phyloP scores from a whole-genome alignment of 1,140 invertebrate species.

The Drosophila pachea region DNA sequence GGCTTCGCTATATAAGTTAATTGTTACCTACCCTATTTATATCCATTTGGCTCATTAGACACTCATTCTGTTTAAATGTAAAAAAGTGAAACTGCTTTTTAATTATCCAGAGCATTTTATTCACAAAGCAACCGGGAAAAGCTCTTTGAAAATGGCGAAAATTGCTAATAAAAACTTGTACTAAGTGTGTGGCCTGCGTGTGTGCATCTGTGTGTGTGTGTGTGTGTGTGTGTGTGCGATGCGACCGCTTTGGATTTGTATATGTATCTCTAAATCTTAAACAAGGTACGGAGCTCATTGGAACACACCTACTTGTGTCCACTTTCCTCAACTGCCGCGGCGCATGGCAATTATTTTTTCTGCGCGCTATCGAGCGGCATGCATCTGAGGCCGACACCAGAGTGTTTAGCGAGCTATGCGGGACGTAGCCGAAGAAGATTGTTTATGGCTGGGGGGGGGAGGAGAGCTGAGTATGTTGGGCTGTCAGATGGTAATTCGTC shows the following conservation, averaged over 20 bases:
- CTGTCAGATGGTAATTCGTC: slow-evolving; percentile 5
- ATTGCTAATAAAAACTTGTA: slow-evolving; percentile 62
- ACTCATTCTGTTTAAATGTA: slow-evolving; percentile 45
- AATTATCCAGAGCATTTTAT: slow-evolving; percentile 66
- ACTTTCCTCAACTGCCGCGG: slow-evolving; percentile 52
- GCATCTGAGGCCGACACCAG: slow-evolving; percentile 40
- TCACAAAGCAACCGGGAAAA: slow-evolving; percentile 22
- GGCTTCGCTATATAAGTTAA: slow-evolving; percentile 12
- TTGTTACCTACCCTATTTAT: slow-evolving; percentile 4
- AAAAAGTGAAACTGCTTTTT: slow-evolving; percentile 69
- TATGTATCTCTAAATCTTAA: slow-evolving; percentile 44
- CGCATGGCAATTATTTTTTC: slow-evolving; percentile 56
- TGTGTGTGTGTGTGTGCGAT: slow-evolving; percentile 30
- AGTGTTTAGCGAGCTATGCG: neutral
- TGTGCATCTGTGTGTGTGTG: slow-evolving; percentile 17
- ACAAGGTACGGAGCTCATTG: slow-evolving; percentile 32
- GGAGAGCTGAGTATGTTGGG: neutral
- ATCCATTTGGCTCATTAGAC: slow-evolving; percentile 24
- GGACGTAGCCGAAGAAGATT: neutral
- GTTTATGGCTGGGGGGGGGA: neutral
- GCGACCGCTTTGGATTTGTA: slow-evolving; percentile 50
- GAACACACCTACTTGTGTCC: slow-evolving; percentile 54
- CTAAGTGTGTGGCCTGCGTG: slow-evolving; percentile 17
- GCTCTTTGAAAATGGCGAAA: slow-evolving; percentile 64
- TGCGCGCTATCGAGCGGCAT: slow-evolving; percentile 35